These are phyloP conservation scores for Anoplolepis gracilipes DNA, from an alignment of 1,140 invertebrate genomes.

Conservation along the genomic window DNA sequence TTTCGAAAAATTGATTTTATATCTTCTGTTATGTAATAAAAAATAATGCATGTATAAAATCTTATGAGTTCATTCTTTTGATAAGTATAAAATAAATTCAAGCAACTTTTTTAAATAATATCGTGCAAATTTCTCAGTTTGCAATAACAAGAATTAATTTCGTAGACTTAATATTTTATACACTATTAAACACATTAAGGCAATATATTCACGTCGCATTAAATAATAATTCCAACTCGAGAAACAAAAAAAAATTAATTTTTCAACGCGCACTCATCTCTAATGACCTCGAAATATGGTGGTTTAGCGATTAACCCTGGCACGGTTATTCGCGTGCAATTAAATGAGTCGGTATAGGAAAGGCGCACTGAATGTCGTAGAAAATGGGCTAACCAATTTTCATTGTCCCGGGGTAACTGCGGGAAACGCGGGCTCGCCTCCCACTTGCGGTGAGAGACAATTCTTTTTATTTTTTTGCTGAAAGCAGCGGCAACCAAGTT, in stretches of 20 bases:
- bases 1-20: not conserved
- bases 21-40: not conserved
- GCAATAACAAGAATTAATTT: constrained; percentile 5
- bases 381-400: constrained; percentile 59
- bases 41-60: not conserved
- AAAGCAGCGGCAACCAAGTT: constrained; percentile 61
- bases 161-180: not conserved
- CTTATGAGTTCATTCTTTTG: not conserved
- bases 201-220: not conserved
- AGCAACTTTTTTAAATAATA: constrained; percentile 1
- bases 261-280: not conserved
- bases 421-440: not conserved
- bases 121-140: not conserved
- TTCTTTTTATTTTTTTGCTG: constrained; percentile 12
- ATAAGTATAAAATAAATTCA: not conserved
- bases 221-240: constrained; percentile 12
- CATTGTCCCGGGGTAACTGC: constrained; percentile 40
- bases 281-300: constrained; percentile 4
- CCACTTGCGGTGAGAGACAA: constrained; percentile 29
- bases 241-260: not conserved
- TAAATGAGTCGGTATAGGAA: constrained; percentile 26
- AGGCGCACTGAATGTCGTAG: constrained; percentile 33
- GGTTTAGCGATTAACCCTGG: constrained; percentile 22
- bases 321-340: constrained; percentile 41
- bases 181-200: not conserved